phyloP scores from a whole-genome alignment of 2,797 vertebrate species.

The Xyrichtys novacula region DNA sequence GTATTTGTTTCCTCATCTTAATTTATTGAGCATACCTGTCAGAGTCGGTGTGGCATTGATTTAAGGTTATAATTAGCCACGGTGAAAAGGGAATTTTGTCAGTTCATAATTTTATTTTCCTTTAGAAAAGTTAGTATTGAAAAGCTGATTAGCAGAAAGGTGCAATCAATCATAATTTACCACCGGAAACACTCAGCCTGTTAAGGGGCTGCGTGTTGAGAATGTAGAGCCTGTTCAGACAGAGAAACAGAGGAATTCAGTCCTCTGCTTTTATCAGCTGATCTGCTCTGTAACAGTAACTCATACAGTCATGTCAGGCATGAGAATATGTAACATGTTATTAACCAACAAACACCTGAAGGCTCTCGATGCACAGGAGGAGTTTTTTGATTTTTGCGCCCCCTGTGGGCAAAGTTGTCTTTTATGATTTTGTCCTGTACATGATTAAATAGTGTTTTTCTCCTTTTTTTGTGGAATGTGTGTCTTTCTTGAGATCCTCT shows the following conservation, averaged over 20 bases:
- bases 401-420: no score
- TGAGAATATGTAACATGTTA: background rate
- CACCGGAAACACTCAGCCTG: conserved; percentile 38
- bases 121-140: conserved; percentile 45
- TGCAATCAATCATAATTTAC: conserved; percentile 57
- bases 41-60: conserved; percentile 61
- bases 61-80: conserved; percentile 63
- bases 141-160: conserved; percentile 44
- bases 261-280: conserved; percentile 3
- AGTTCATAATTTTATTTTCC: conserved; percentile 54
- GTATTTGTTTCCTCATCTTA: conserved; percentile 70
- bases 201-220: conserved; percentile 38
- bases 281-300: conserved; percentile 13
- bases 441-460: no score
- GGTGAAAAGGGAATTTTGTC: conserved; percentile 40
- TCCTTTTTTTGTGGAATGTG: no score
- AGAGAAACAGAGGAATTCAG: conserved; percentile 7
- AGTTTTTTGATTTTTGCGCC: background rate
- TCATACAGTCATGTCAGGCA: background rate
- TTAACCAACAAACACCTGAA: background rate
- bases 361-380: no score
- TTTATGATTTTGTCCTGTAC: no score
- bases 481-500: no score
- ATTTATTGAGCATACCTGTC: conserved; percentile 72
- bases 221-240: conserved; percentile 7